phyloP scores from a whole-genome alignment of 2,113 vertebrate species.

The Urocynchramus pylzowi region DNA sequence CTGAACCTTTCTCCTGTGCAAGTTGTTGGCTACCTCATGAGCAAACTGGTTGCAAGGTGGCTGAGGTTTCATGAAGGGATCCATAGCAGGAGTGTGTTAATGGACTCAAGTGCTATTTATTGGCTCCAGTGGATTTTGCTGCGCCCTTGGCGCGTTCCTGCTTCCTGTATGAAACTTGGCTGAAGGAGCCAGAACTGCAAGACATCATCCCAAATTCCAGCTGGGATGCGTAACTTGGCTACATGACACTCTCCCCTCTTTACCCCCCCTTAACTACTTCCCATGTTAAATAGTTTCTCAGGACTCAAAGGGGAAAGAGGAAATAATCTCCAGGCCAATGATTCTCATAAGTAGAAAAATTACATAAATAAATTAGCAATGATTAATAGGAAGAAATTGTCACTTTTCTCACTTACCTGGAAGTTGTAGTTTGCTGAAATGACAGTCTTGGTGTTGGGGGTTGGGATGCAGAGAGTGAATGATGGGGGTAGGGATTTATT shows the following conservation, averaged over 20 bases:
- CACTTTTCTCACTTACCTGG: conserved; percentile 15
- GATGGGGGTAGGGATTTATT: conserved; percentile 5
- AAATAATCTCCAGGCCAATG: neutral
- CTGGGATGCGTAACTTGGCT: conserved; percentile 57
- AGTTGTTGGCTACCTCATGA: neutral
- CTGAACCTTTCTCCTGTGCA: neutral
- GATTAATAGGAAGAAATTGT: conserved; percentile 25
- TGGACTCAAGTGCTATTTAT: conserved; percentile 2
- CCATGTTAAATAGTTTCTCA: conserved; percentile 48
- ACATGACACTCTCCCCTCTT: neutral
- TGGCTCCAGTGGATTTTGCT: neutral
- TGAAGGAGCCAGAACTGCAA: neutral
- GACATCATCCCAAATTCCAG: conserved; percentile 52
- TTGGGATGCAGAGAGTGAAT: neutral
- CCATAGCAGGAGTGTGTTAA: neutral
- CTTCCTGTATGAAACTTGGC: conserved; percentile 45
- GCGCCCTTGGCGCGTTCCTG: neutral
- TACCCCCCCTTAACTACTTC: neutral
- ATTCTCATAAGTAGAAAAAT: conserved; percentile 9
- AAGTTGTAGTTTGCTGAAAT: neutral
- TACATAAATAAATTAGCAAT: conserved; percentile 29
- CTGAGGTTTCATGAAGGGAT: neutral
- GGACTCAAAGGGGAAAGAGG: neutral
- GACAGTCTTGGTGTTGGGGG: neutral
- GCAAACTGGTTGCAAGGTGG: neutral